A percentile compares a stretch with the other conserved stretches of the same genome.
Evolutionary conservation across 2,113 vertebrate species (phyloP).

Genomic region (Siniperca chuatsi): DNA sequence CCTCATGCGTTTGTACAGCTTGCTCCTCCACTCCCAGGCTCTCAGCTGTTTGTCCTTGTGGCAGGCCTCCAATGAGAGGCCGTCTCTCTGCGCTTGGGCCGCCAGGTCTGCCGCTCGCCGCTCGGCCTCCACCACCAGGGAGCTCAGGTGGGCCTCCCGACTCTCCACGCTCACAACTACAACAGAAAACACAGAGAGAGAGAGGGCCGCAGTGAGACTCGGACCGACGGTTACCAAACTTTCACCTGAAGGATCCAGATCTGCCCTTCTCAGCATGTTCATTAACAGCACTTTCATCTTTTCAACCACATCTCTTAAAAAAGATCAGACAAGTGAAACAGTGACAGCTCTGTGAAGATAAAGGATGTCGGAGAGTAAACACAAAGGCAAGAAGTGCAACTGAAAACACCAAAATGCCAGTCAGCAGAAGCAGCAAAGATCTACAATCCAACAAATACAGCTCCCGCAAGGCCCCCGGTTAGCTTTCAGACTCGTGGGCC

Average conservation of each 20-base stretch:
- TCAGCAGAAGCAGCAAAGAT: too few species aligned
- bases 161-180: constrained; percentile 90
- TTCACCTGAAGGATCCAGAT: too few species aligned
- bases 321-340: too few species aligned
- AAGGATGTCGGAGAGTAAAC: too few species aligned
- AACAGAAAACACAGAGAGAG: background rate
- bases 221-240: background rate
- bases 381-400: too few species aligned
- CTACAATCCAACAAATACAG: too few species aligned
- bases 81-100: constrained; percentile 86
- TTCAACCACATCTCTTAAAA: too few species aligned
- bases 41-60: constrained; percentile 92
- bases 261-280: too few species aligned
- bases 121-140: constrained; percentile 91
- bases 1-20: constrained; percentile 94
- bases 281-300: too few species aligned
- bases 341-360: too few species aligned
- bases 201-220: background rate
- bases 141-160: constrained; percentile 88
- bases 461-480: too few species aligned
- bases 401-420: too few species aligned
- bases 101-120: constrained; percentile 88
- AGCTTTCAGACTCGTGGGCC: background rate
- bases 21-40: constrained; percentile 94
- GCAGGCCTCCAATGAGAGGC: constrained; percentile 85